Evolutionary conservation across 2,888 invertebrate genomes (phyloP).

Genomic region (Autographa gamma): DNA sequence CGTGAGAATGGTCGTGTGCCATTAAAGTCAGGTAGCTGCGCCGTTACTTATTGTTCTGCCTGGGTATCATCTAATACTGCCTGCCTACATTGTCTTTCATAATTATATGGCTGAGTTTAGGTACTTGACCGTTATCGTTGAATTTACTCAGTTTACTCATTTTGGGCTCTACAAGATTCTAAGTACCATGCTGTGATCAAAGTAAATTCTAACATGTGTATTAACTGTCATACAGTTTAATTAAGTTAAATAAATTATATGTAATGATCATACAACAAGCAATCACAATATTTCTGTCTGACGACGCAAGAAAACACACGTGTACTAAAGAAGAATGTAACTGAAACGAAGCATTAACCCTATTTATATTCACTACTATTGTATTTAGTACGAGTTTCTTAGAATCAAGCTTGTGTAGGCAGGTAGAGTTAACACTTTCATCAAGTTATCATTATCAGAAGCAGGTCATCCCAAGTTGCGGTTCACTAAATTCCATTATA

Average conservation of each 20-base stretch:
- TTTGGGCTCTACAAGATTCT: not conserved
- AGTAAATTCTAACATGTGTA: not conserved
- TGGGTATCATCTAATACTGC: constrained; percentile 55
- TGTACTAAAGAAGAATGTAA: no score
- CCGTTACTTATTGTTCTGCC: constrained; percentile 72
- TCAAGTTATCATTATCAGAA: constrained; percentile 28
- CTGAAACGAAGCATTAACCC: not conserved
- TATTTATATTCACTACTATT: not conserved
- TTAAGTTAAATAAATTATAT: no score
- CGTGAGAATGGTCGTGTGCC: constrained; percentile 77
- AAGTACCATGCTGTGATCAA: not conserved
- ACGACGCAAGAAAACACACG: no score
- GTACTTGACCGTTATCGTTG: constrained; percentile 27
- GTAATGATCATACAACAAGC: no score
- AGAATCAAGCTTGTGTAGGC: not conserved
- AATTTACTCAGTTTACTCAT: not conserved
- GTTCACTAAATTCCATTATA: constrained; percentile 60
- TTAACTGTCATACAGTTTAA: no score
- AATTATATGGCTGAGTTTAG: constrained; percentile 38
- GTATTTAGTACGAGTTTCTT: not conserved
- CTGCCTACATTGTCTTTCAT: constrained; percentile 50
- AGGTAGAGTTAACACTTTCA: constrained; percentile 12
- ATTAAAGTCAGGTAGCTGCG: constrained; percentile 68
- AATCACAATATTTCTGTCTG: no score
- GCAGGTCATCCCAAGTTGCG: constrained; percentile 49